phyloP scores from a whole-genome alignment of 2,113 vertebrate genomes.

The Etheostoma cragini region DNA sequence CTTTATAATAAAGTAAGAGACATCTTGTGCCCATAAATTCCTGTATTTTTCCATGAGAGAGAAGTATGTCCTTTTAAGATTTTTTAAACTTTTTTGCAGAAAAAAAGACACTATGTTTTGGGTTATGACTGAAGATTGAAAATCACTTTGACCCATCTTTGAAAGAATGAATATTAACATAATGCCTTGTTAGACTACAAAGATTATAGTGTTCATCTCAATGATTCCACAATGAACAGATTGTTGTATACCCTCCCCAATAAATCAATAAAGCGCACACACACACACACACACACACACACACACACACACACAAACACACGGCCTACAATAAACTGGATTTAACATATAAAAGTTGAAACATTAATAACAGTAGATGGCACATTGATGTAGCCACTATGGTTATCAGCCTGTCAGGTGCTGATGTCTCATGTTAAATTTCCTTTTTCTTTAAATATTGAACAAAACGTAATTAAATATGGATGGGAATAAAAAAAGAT shows the following conservation, averaged over 20 bases:
- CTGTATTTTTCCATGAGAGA: too few relatives aligned
- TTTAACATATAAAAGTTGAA: background rate
- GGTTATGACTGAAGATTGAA: background rate
- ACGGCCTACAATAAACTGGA: background rate
- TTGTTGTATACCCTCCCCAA: background rate
- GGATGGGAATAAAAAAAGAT: conserved; percentile 22
- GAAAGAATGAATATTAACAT: background rate
- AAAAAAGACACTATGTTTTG: background rate
- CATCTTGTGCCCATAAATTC: background rate
- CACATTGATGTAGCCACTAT: background rate
- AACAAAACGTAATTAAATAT: conserved; percentile 31
- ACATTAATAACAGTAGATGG: background rate
- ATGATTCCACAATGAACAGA: background rate
- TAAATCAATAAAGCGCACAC: background rate
- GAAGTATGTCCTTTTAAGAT: background rate
- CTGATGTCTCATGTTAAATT: conserved; percentile 7
- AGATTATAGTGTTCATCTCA: background rate
- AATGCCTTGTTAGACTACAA: background rate
- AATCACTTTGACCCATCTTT: conserved; percentile 9
- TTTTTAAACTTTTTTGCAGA: too few relatives aligned
- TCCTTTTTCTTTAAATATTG: conserved; percentile 40
- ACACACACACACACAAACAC: too few relatives aligned
- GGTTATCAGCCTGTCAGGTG: background rate
- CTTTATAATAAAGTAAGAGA: background rate
- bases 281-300: background rate